Evolutionary conservation across 1,140 invertebrate genomes (phyloP).

Genomic region (Fopius arisanus): DNA sequence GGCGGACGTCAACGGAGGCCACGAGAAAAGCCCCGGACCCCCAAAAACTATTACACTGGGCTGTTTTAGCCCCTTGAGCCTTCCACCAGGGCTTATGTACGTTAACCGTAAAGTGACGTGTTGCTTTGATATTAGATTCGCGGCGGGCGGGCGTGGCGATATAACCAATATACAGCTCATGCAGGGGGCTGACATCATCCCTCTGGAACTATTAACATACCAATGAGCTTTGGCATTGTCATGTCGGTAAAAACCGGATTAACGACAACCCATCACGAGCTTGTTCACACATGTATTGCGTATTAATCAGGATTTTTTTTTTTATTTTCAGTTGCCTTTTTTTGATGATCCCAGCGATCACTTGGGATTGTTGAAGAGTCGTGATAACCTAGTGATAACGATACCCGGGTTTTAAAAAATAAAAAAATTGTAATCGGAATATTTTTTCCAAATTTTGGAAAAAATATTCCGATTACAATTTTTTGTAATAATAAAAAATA

Average conservation of each 20-base stretch:
- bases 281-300: constrained; percentile 11
- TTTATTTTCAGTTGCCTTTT: too few species aligned
- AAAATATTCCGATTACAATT: too few species aligned
- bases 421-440: too few species aligned
- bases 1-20: neutral
- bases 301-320: constrained; percentile 12
- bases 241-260: neutral
- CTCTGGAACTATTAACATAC: constrained; percentile 30
- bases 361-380: too few species aligned
- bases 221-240: neutral
- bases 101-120: constrained; percentile 20
- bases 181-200: constrained; percentile 4
- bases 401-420: too few species aligned
- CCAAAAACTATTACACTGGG: constrained; percentile 7
- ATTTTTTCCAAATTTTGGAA: too few species aligned
- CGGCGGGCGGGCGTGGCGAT: constrained; percentile 23
- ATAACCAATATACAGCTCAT: constrained; percentile 12
- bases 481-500: too few species aligned
- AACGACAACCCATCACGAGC: neutral
- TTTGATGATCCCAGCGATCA: too few species aligned
- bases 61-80: constrained; percentile 27
- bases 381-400: too few species aligned
- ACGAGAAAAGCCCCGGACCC: constrained; percentile 6
- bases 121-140: constrained; percentile 33
- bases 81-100: constrained; percentile 6